A percentile compares a stretch with the other conserved stretches of the same genome.
phyloP scores from a whole-genome alignment of 1,140 invertebrate species.

The Rhyzopertha dominica region DNA sequence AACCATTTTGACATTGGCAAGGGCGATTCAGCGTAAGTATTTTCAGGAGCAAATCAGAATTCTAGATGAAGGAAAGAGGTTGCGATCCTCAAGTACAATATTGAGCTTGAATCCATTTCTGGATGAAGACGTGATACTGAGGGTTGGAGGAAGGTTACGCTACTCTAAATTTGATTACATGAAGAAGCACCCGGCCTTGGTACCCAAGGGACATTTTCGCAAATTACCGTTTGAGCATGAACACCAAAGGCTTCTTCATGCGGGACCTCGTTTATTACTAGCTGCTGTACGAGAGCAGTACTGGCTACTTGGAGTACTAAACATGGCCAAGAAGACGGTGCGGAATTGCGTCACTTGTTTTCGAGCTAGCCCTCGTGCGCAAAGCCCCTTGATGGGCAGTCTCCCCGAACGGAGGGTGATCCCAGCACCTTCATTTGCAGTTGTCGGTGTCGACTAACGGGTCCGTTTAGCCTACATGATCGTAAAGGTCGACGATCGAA shows the following conservation, averaged over 20 bases:
- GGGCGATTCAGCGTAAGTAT: too few species aligned
- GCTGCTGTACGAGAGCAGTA: conserved; percentile 13
- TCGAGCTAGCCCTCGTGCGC: conserved; percentile 23
- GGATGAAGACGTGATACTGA: conserved; percentile 13
- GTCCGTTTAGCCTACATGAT: conserved; percentile 30
- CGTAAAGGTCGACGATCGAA: conserved; percentile 4
- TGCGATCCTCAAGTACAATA: too few species aligned
- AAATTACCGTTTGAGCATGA: conserved; percentile 18
- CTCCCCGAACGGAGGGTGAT: conserved; percentile 25
- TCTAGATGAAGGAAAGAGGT: too few species aligned
- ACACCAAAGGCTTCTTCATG: conserved; percentile 17
- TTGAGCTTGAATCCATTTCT: conserved; percentile 18
- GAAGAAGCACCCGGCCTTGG: conserved; percentile 20
- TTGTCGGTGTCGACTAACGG: conserved; percentile 35
- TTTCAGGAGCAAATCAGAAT: too few species aligned
- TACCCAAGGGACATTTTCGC: conserved; percentile 15
- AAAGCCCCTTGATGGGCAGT: conserved; percentile 31
- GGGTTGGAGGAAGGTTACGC: conserved; percentile 22
- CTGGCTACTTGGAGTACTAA: conserved; percentile 19
- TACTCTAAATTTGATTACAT: conserved; percentile 12
- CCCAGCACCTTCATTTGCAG: conserved; percentile 28
- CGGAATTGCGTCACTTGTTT: conserved; percentile 39
- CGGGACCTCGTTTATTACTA: conserved; percentile 12
- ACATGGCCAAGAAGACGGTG: conserved; percentile 17
- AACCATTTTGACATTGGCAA: too few species aligned